Conservation (phyloP, 2,888 invertebrate species). For the Sesamia inferens region DNA sequence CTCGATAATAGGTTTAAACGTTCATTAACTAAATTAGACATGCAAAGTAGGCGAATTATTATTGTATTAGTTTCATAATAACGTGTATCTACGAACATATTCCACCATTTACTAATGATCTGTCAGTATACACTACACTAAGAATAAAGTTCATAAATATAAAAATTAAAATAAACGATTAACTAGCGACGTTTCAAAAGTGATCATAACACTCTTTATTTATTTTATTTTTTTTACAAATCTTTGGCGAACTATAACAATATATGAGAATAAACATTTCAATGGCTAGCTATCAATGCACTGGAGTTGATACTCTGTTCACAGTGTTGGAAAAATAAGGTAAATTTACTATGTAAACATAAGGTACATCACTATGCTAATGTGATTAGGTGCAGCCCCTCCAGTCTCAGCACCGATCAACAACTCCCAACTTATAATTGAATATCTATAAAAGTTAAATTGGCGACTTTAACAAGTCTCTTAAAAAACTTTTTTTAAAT, state of each 20-base stretch:
- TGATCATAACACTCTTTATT: slow-evolving; percentile 83
- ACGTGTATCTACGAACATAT: slow-evolving; percentile 78
- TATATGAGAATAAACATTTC: slow-evolving; percentile 80
- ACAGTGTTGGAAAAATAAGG: slow-evolving; percentile 57
- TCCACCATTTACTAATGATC: slow-evolving; percentile 66
- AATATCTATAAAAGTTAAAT: slow-evolving; percentile 59
- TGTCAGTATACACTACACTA: slow-evolving; percentile 65
- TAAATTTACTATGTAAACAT: slow-evolving; percentile 32
- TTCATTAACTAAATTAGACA: slow-evolving; percentile 82
- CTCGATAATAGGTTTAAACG: slow-evolving; percentile 84
- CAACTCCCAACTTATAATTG: slow-evolving; percentile 41
- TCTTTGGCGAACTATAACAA: slow-evolving; percentile 89
- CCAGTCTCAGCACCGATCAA: slow-evolving; percentile 45
- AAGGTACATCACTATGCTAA: slow-evolving; percentile 41
- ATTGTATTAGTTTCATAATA: slow-evolving; percentile 86
- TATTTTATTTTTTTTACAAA: slow-evolving; percentile 81
- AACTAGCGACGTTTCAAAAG: slow-evolving; percentile 83
- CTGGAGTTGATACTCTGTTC: slow-evolving; percentile 58
- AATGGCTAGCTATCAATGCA: slow-evolving; percentile 70
- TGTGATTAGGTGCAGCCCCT: slow-evolving; percentile 25
- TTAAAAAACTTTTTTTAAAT: slow-evolving; percentile 41
- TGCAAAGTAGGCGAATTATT: slow-evolving; percentile 88
- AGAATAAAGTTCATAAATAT: slow-evolving; percentile 62
- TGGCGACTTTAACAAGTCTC: slow-evolving; percentile 46
- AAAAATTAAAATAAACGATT: slow-evolving; percentile 77